phyloP scores from a whole-genome alignment of 2,113 vertebrate genomes.

The Dipodomys merriami region DNA sequence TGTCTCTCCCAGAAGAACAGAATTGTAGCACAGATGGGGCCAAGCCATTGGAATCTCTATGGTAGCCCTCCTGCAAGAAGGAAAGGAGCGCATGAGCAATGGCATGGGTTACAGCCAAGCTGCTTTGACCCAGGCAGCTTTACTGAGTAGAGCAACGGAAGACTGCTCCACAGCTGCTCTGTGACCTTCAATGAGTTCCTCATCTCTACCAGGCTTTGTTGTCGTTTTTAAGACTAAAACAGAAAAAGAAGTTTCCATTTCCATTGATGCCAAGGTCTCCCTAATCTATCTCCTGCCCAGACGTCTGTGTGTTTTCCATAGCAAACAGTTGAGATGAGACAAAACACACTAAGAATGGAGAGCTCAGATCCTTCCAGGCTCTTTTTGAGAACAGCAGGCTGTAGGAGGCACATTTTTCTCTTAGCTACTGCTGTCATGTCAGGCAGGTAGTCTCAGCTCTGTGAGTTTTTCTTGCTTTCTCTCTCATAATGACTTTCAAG shows the following conservation, averaged over 20 bases:
- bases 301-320: neutral
- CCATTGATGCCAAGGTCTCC: neutral
- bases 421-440: neutral
- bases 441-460: neutral
- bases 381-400: neutral
- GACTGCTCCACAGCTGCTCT: neutral
- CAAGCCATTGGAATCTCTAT: neutral
- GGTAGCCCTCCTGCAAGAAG: neutral
- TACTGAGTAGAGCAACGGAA: neutral
- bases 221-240: neutral
- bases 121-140: neutral
- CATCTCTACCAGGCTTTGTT: neutral
- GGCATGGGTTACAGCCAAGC: neutral
- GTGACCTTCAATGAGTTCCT: neutral
- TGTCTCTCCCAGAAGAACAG: constrained; percentile 18
- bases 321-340: neutral
- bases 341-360: neutral
- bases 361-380: neutral
- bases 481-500: neutral
- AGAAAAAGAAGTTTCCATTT: neutral
- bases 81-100: neutral
- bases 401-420: neutral
- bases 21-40: neutral
- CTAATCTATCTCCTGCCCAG: neutral
- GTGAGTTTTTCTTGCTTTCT: neutral